A percentile compares a stretch with the other conserved stretches of the same genome.
These are phyloP conservation scores for Pogonocherus hispidulus DNA, from an alignment of 2,888 invertebrate genomes.

Conservation along the genomic window DNA sequence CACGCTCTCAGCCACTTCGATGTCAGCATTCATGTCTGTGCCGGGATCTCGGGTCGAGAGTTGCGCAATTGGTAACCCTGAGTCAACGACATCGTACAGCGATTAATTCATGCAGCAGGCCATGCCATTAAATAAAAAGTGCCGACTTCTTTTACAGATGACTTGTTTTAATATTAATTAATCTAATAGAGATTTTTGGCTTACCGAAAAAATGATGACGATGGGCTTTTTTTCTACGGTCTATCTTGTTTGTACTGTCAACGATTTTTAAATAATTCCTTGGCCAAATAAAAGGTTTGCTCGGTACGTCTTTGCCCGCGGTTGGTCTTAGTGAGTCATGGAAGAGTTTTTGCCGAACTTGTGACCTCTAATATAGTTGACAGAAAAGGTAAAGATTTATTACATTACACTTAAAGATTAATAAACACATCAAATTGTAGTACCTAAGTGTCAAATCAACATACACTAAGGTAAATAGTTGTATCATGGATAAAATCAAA, in stretches of 20 bases:
- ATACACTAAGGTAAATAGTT: no score
- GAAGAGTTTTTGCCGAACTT: no score
- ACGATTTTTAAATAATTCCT: conserved; percentile 16
- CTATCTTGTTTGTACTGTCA: conserved; percentile 27
- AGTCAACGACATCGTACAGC: conserved; percentile 34
- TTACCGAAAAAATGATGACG: conserved; percentile 25
- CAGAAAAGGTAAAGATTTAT: no score
- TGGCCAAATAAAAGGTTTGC: conserved; percentile 2
- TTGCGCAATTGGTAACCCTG: conserved; percentile 32
- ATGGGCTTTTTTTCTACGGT: conserved; percentile 11
- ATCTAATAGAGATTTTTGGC: conserved; percentile 40
- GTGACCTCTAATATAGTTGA: no score
- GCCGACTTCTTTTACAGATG: conserved; percentile 41
- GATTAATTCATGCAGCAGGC: conserved; percentile 40
- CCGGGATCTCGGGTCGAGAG: conserved; percentile 12
- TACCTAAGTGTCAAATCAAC: no score
- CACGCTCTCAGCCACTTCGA: conserved; percentile 30
- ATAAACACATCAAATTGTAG: no score
- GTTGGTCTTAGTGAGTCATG: no score
- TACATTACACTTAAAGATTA: no score
- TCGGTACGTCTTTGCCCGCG: no score
- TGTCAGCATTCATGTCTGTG: conserved; percentile 13
- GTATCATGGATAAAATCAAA: no score
- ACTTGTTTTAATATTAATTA: conserved; percentile 43
- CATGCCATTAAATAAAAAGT: conserved; percentile 30